These are phyloP conservation scores for Hyalella azteca DNA, from an alignment of 2,888 invertebrate species.

Conservation along the genomic window DNA sequence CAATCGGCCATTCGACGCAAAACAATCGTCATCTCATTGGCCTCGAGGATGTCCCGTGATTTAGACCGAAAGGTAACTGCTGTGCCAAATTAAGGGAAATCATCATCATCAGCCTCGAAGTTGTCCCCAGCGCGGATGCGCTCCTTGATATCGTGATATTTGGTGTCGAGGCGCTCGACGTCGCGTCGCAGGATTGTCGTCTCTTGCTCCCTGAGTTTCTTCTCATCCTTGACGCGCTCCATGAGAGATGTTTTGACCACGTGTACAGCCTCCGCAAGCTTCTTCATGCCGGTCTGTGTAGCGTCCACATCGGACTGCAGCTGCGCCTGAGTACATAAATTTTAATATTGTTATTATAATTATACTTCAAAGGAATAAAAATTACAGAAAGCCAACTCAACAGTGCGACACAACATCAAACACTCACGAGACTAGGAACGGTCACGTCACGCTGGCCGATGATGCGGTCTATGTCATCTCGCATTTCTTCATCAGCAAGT, in stretches of 20 bases:
- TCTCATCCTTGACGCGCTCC: constrained; percentile 55
- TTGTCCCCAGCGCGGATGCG: constrained; percentile 63
- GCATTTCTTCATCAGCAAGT: constrained; percentile 46
- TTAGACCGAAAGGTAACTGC: too few species aligned
- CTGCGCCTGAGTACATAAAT: constrained; percentile 55
- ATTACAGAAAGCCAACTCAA: too few species aligned
- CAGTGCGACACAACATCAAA: too few species aligned
- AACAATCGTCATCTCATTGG: too few species aligned
- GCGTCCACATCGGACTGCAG: constrained; percentile 57
- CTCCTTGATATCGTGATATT: constrained; percentile 66
- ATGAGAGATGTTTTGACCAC: constrained; percentile 52
- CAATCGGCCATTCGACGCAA: too few species aligned
- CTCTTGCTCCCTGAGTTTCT: constrained; percentile 48
- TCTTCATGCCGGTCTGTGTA: constrained; percentile 57
- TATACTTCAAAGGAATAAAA: too few species aligned
- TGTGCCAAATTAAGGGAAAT: background rate
- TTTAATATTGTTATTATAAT: too few species aligned
- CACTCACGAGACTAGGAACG: constrained; percentile 52
- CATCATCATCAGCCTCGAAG: background rate
- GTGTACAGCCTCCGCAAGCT: constrained; percentile 56
- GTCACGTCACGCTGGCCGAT: constrained; percentile 39
- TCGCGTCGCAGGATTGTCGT: constrained; percentile 43
- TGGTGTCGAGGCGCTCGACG: constrained; percentile 54
- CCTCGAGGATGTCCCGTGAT: too few species aligned
- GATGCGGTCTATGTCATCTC: constrained; percentile 44